A percentile compares a stretch with the other conserved stretches of the same genome.
Evolutionary conservation across 2,888 invertebrate species (phyloP).

Genomic region (Cantharis rufa): DNA sequence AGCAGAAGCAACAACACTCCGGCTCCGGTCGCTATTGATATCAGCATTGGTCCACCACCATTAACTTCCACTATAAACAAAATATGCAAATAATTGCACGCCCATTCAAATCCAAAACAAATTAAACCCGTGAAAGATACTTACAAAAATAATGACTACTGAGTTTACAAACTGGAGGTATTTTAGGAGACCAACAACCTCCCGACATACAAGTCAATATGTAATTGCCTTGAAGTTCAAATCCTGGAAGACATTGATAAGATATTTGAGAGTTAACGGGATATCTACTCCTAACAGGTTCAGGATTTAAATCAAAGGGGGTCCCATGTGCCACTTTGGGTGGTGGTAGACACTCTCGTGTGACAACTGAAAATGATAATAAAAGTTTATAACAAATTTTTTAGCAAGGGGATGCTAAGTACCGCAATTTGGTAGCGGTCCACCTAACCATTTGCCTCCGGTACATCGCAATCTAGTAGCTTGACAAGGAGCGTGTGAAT

Average conservation of each 20-base stretch:
- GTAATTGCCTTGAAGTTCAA: constrained; percentile 50
- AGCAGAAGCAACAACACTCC: constrained; percentile 51
- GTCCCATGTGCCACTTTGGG: constrained; percentile 48
- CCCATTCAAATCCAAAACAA: not conserved
- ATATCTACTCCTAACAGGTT: constrained; percentile 41
- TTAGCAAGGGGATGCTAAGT: not conserved
- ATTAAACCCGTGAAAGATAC: constrained; percentile 15
- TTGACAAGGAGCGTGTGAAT: constrained; percentile 47
- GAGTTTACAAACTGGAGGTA: constrained; percentile 46
- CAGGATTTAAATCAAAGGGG: constrained; percentile 42
- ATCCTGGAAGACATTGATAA: constrained; percentile 54
- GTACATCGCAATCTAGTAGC: constrained; percentile 48
- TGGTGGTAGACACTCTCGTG: constrained; percentile 49
- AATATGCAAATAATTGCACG: not conserved
- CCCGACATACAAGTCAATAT: constrained; percentile 49
- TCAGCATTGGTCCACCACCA: constrained; percentile 44
- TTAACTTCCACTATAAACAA: constrained; percentile 40
- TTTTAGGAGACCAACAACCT: constrained; percentile 53
- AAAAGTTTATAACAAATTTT: not conserved
- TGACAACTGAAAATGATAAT: constrained; percentile 44
- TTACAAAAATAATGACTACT: constrained; percentile 44
- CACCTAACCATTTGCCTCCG: constrained; percentile 53
- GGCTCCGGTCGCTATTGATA: constrained; percentile 53
- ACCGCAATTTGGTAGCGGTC: constrained; percentile 52
- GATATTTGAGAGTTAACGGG: constrained; percentile 49